These are phyloP conservation scores for Otolemur garnettii DNA, from an alignment of 2,113 vertebrate species.

Conservation along the genomic window DNA sequence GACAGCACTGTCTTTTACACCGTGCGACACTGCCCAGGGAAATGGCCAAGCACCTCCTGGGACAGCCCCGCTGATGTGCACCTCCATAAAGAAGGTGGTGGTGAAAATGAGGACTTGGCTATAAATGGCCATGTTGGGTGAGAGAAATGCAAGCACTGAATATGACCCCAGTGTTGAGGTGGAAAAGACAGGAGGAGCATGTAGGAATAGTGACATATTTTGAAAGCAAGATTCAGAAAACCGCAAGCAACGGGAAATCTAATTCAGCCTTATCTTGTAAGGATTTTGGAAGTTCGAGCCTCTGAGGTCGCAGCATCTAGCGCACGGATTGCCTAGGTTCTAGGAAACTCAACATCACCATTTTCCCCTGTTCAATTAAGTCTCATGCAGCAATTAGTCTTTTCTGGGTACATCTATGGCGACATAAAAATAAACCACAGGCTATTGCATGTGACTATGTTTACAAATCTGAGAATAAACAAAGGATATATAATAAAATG, in stretches of 20 bases:
- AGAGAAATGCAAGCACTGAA: not conserved
- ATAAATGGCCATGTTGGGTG: not conserved
- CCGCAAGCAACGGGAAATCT: not conserved
- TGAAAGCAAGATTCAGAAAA: not conserved
- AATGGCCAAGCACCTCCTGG: accelerated
- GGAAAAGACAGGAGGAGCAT: not conserved
- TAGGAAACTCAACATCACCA: not conserved
- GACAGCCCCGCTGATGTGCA: accelerated
- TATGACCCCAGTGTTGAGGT: not conserved
- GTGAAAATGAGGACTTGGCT: not conserved
- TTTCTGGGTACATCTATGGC: not conserved
- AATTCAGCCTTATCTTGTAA: not conserved
- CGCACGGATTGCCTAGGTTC: not conserved
- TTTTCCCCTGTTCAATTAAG: not conserved
- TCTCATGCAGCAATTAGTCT: not conserved
- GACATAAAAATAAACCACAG: slow-evolving; percentile 1
- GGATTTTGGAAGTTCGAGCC: not conserved
- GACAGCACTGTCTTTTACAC: not conserved
- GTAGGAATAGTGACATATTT: not conserved
- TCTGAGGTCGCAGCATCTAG: not conserved
- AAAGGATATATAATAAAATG: not conserved
- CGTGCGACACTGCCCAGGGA: not conserved
- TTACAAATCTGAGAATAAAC: not conserved
- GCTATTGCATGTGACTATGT: not conserved
- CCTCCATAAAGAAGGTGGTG: accelerated